Base-by-base conservation (phyloP, 2,888 invertebrate genomes). In the Ornithoptera priamus region DNA sequence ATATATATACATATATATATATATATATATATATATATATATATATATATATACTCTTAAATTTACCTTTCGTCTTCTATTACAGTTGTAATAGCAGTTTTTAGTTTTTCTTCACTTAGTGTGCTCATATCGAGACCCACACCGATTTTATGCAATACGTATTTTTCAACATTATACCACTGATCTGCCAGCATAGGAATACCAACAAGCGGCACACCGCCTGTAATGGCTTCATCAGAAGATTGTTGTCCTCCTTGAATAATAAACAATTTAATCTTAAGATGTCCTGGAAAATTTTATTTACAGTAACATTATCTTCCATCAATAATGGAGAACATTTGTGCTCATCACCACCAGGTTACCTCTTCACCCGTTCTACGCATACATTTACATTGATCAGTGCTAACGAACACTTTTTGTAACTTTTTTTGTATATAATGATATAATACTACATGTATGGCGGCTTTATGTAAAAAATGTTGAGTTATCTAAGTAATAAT, bases 181-280 rank as follows among this genome's bases (percentile, higher is more conserved):
- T 91, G 89, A 72, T 93, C 92, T 1, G 75, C 86, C 5, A 86
- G 73, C 78, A 89, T 85, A 0, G 89, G 88, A 62, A 89, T 70
- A 20, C 82, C 87, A 17, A 90, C 74, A 17, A 90, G 72, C n/a
- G n/a, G n/a, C n/a, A n/a, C n/a, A n/a, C n/a, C n/a, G n/a, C n/a
- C n/a, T n/a, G n/a, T n/a, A n/a, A 91, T 80, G 2, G 90, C 84
- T 75, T 92, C 91, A 65, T 90, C 88, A 2, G 87, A 81, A 0
- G 90, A 89, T 70, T 90, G 89, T 1, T 88, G 73, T 8, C 90
- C 90, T 67, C 86, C 88, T 83, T 91, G 90, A 0, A 87, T 88
- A 42, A 92, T 83, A 70, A 92, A 92, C 1, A 89, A 68, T 69
- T 89, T 91, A 2, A 92, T 68, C 24, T 90, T 92, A 15, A 86